phyloP scores from a whole-genome alignment of 1,140 invertebrate species.

The Drosophila hydei region DNA sequence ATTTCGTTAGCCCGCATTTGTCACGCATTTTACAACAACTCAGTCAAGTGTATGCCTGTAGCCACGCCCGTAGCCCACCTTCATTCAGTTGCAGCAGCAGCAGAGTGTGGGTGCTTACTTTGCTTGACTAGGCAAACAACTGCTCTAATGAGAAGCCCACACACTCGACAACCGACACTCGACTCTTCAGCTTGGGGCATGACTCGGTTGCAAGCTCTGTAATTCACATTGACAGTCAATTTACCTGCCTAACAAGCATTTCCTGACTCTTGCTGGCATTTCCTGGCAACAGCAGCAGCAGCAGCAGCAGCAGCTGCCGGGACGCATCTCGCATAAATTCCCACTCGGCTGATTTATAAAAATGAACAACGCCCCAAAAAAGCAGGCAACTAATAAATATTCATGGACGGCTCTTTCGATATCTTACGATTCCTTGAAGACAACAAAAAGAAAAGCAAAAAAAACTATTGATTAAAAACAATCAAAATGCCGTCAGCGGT shows the following conservation, averaged over 20 bases:
- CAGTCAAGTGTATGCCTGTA: slow-evolving; percentile 21
- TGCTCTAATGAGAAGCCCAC: slow-evolving; percentile 43
- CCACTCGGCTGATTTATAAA: slow-evolving; percentile 69
- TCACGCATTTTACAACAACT: slow-evolving; percentile 64
- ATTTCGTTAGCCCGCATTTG: slow-evolving; percentile 69
- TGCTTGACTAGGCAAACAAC: slow-evolving; percentile 39
- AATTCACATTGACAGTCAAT: slow-evolving; percentile 70
- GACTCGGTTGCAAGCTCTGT: slow-evolving; percentile 26
- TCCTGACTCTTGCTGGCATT: slow-evolving; percentile 29
- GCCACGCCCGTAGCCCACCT: slow-evolving; percentile 18
- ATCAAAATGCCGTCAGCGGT: slow-evolving; percentile 26
- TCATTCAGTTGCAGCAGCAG: background rate
- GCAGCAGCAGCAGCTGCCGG: slow-evolving; percentile 23
- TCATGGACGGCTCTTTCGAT: slow-evolving; percentile 52
- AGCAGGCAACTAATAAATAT: slow-evolving; percentile 66
- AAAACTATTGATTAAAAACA: slow-evolving; percentile 45
- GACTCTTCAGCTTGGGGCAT: slow-evolving; percentile 5
- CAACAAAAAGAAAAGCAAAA: slow-evolving; percentile 37
- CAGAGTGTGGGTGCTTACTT: slow-evolving; percentile 14
- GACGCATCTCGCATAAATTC: slow-evolving; percentile 37
- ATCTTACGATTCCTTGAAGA: slow-evolving; percentile 46
- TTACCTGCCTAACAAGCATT: slow-evolving; percentile 73
- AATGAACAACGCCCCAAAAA: slow-evolving; percentile 68
- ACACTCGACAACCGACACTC: slow-evolving; percentile 6
- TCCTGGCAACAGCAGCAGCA: slow-evolving; percentile 34